Conservation (phyloP, 2,888 invertebrate species). For the Plutella xylostella region DNA sequence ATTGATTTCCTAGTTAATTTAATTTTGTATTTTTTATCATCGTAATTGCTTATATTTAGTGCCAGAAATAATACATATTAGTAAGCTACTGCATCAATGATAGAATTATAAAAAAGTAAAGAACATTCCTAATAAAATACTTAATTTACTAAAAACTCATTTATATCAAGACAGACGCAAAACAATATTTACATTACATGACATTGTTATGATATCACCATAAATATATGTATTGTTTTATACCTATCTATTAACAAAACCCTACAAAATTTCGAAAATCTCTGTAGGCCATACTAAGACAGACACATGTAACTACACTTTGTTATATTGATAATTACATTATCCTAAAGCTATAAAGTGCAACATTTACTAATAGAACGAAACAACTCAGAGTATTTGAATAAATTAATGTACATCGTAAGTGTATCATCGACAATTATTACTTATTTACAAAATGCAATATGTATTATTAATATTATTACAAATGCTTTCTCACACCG, state of each 20-base stretch:
- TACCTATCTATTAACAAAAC: conserved; percentile 64
- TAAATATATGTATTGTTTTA: conserved; percentile 60
- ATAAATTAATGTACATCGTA: conserved; percentile 58
- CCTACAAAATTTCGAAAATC: conserved; percentile 53
- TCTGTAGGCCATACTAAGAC: conserved; percentile 45
- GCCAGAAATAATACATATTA: too few species aligned
- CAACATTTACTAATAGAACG: conserved; percentile 62
- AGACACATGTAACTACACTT: conserved; percentile 55
- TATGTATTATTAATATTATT: too few species aligned
- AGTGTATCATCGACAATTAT: conserved; percentile 38
- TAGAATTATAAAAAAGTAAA: background rate
- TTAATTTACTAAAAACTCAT: background rate
- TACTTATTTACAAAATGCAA: conserved; percentile 68
- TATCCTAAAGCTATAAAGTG: conserved; percentile 54
- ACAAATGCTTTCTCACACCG: conserved; percentile 4
- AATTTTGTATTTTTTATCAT: background rate
- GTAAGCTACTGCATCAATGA: background rate
- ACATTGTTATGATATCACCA: conserved; percentile 46
- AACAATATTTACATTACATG: conserved; percentile 65
- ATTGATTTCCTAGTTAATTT: background rate
- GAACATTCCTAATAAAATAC: conserved; percentile 20
- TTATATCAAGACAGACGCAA: conserved; percentile 45
- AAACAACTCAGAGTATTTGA: conserved; percentile 61
- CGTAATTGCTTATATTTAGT: too few species aligned
- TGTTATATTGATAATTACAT: conserved; percentile 49